Base-by-base conservation (phyloP, 2,888 invertebrate species). In the Parasteatoda lunata region DNA sequence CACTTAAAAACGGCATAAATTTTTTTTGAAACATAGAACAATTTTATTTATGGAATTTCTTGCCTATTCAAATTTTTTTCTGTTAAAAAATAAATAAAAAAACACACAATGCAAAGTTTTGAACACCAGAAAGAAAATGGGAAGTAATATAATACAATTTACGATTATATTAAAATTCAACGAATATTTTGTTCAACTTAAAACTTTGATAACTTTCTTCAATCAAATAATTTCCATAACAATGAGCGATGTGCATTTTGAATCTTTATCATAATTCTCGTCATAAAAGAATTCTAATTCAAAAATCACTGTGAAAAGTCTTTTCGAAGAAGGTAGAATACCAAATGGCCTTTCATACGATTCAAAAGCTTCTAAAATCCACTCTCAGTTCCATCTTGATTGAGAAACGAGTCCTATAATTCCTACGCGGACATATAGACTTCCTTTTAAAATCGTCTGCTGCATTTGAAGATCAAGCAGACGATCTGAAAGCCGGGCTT, bases 401-500 rank as follows among this genome's bases (percentile, higher is more conserved):
- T 59, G 59, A 59, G 59, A 59, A 59, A 8, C 15, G 13, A 68
- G 66, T 15, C 66, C 45, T 30, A 9, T 30, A 68, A 45, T 68
- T 68, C 66, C 66, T 30, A 15, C 66, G 45, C 66, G 15, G 45
- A 15, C 30, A 68, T 45, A 15, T 30, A n/a, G 30, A 68, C 66
- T 30, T 30, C 30, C 66, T 68, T 59, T 45, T 15, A 68, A 68
- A 45, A 68, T 15, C 72, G 64, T 65, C 48, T 59, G 59, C 59
- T n/a, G 72, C 49, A 80, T 66, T 72, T 30, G 77, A 71, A 59
- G 77, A 52, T 77, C 66, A 77, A 77, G 66, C 77, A 15, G 49
- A 30, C 48, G 52, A 64, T 65, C 59, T 15, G 72, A 68, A 71
- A 79, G 78, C 64, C 49, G 30, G 73, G 65, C 73, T 81, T 81